Conservation (phyloP, 2,797 vertebrate species). For the Manis javanica region DNA sequence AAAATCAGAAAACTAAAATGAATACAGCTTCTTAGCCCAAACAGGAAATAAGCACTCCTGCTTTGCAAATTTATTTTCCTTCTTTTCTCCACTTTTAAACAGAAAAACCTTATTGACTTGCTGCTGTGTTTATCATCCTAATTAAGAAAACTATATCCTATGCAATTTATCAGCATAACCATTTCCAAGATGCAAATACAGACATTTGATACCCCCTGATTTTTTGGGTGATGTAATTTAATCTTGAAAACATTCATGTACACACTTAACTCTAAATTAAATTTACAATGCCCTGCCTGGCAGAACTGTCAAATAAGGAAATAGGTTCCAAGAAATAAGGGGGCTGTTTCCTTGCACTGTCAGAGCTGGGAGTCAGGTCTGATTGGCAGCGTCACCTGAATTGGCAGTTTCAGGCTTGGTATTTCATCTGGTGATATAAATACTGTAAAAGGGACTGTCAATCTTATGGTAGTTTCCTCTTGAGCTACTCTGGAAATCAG, state of each 20-base stretch:
- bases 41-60: background rate
- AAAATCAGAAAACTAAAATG: background rate
- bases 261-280: background rate
- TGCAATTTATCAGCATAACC: background rate
- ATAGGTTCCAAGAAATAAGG: background rate
- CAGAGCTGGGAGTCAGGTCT: background rate
- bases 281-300: background rate
- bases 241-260: background rate
- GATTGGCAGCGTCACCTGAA: background rate
- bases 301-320: background rate
- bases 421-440: background rate
- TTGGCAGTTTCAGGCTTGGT: background rate
- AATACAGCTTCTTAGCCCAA: background rate
- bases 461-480: background rate
- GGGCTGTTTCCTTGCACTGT: background rate
- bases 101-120: background rate
- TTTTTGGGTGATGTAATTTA: background rate
- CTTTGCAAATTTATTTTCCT: background rate
- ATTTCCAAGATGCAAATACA: background rate
- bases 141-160: background rate
- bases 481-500: background rate
- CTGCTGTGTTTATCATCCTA: background rate
- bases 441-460: background rate
- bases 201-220: background rate
- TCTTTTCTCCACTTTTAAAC: background rate